Base-by-base conservation (phyloP, 2,888 invertebrate genomes). In the Smittia aterrima region DNA sequence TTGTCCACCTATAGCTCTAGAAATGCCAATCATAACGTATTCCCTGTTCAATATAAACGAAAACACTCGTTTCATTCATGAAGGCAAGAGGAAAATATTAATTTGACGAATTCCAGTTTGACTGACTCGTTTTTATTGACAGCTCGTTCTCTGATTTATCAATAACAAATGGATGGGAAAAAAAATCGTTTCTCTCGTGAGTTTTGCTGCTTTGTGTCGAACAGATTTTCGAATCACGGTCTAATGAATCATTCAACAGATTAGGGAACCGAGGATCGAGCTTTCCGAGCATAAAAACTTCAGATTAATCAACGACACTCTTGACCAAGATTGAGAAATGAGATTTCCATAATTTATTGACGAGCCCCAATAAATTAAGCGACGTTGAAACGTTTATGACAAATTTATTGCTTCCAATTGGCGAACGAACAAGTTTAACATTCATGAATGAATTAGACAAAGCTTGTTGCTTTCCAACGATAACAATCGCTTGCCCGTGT, bases 141-240 rank as follows among this genome's bases (percentile, higher is more conserved):
- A 64, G 64, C 27, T 58, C 58, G 24, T 22, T 22, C 16, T n/a
- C 58, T 64, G 64, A 64, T 64, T 58, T 24, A 64, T 64, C 27
- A 64, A 27, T 64, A 64, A 64, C 64, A 64, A 64, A 64, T 64
- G 64, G 27, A 64, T 64, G 64, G 64, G 27, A 64, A 64, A 27
- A 58, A 58, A 1, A n/a, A 6, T 58, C 24, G 2, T 58, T 38
- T 38, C 38, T 4, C 11, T 32, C 32, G 32, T 32, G 4, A 32
- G 32, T 9, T 47, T 47, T 11, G 47, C 47, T 47, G 16, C 32
- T 47, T 47, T 47, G 47, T 47, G n/a, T 47, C n/a, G 6, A 13
- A 2, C 13, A 47, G 47, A 11, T 47, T 47, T 58, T 58, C 24
- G 58, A 22, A 20, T 58, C 24, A n/a, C 24, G 24, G 22, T 22